Evolutionary conservation across 2,113 vertebrate species (phyloP).

Genomic region (Tragulus kanchil): DNA sequence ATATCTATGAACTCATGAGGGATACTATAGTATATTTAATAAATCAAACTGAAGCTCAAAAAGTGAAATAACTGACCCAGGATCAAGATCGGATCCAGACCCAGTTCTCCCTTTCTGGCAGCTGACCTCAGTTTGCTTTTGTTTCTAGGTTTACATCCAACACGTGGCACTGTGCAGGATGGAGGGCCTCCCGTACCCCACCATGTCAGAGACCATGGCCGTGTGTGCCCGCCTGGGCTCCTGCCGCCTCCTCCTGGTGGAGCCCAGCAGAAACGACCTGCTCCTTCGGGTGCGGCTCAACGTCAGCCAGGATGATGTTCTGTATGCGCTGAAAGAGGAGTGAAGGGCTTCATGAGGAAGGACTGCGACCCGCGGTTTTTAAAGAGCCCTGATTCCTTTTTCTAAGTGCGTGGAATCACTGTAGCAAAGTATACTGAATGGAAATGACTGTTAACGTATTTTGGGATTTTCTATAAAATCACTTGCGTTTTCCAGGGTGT

Average conservation of each 20-base stretch:
- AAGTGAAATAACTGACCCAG: neutral
- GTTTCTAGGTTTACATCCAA: constrained; percentile 92
- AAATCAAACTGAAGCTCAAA: constrained; percentile 40
- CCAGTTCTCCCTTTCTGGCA: neutral
- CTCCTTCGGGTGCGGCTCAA: constrained; percentile 94
- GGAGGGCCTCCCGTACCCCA: constrained; percentile 92
- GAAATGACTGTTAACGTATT: constrained; percentile 14
- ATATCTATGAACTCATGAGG: constrained; percentile 8
- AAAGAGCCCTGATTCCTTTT: neutral
- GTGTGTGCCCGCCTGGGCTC: constrained; percentile 92
- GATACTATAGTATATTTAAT: neutral
- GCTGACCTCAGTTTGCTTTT: neutral
- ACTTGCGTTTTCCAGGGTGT: constrained; percentile 39
- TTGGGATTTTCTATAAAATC: constrained; percentile 55
- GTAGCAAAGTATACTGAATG: neutral
- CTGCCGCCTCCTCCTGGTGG: constrained; percentile 93
- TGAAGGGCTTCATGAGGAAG: constrained; percentile 62
- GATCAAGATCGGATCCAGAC: neutral
- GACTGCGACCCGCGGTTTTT: neutral
- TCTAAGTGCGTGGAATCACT: neutral
- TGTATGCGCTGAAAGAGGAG: constrained; percentile 93
- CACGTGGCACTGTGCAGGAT: constrained; percentile 94
- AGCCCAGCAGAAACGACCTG: constrained; percentile 91
- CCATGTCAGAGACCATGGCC: constrained; percentile 91
- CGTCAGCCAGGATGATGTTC: constrained; percentile 94